Conservation (phyloP, 2,113 vertebrate genomes). For the Notechis scutatus region DNA sequence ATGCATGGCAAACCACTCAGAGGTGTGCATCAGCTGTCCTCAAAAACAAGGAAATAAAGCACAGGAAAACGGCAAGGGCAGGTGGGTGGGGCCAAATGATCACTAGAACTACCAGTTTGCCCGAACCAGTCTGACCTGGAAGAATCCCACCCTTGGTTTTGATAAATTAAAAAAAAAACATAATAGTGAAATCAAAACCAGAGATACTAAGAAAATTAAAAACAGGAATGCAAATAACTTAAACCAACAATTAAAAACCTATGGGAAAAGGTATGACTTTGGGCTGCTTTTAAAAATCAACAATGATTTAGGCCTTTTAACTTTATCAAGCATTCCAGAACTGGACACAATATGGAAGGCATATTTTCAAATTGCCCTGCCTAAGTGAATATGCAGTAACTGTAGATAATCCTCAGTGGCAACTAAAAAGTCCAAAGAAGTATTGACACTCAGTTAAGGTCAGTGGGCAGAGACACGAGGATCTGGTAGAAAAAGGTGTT, state of each 20-base stretch:
- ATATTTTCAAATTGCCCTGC: background rate
- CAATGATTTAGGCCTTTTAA: background rate
- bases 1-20: no score
- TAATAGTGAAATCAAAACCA: background rate
- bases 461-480: background rate
- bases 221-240: background rate
- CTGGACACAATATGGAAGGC: background rate
- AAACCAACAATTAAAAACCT: background rate
- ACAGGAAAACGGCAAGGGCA: no score
- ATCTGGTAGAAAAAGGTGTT: background rate
- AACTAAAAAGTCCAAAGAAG: no score
- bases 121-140: no score
- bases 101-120: no score
- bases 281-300: background rate
- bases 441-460: background rate
- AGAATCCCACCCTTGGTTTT: no score
- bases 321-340: background rate
- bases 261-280: background rate
- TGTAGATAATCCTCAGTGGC: background rate
- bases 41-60: no score
- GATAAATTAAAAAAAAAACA: background rate
- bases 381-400: background rate
- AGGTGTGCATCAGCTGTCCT: no score
- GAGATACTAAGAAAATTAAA: background rate
- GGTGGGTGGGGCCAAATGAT: no score